Base-by-base conservation (phyloP, 1,140 invertebrate genomes). In the Acyrthosiphon pisum region DNA sequence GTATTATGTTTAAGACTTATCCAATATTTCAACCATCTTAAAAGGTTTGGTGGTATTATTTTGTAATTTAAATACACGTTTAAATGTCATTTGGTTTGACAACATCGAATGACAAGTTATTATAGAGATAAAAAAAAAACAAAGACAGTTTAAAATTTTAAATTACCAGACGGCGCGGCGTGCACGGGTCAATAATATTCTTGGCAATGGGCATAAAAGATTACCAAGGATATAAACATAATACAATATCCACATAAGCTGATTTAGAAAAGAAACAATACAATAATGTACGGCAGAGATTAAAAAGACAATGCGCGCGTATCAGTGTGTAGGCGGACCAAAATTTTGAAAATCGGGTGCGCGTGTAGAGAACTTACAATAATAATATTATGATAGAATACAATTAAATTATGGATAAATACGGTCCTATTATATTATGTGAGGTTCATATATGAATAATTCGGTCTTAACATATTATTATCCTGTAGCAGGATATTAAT, bases 1-100 rank as follows among this genome's bases (percentile, higher is more conserved):
- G 48, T 37, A 53, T 37, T 89, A 89, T 53, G 11, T 20, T 41
- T 14, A 46, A 22, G 86, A n/a, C 26, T 46, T 48, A 48, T 87
- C 11, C 84, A 87, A 48, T 37, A 87, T 87, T n/a, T 46, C 44
- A 26, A 87, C 44, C 84, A n/a, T 30, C 11, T 48, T 14, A 41
- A 88, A 53, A 89, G 46, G 87, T 53, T 89, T n/a, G 87, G 87
- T 50, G 87, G 48, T 53, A 89, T 89, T 89, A 35, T 37, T 89
- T 89, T 50, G 84, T 87, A 30, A 87, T 87, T 87, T 87, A 46
- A 87, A 87, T 87, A 46, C 84, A 46, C 84, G 84, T 87, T 48
- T 87, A 48, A 87, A 87, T 35, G 84, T 18, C 30, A 20, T 48
- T 53, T 37, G 35, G 23, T 89, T 37, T n/a, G 35, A 89, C 87